A percentile compares a stretch with the other conserved stretches of the same genome.
Evolutionary conservation across 2,113 vertebrate species (phyloP).

Genomic region (Mus pahari): DNA sequence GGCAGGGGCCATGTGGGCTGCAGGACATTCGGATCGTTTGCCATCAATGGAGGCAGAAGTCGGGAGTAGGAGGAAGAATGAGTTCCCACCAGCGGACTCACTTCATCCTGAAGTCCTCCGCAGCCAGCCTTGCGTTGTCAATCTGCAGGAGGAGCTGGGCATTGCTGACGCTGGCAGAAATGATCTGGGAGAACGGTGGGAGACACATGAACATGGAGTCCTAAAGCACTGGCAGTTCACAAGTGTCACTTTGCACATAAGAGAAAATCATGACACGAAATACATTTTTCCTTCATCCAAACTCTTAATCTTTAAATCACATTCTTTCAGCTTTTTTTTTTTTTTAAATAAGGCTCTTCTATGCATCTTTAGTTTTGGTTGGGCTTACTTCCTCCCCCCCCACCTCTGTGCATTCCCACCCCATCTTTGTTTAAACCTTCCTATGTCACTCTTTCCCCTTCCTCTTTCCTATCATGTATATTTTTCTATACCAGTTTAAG

Average conservation of each 20-base stretch:
- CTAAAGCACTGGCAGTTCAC: not conserved
- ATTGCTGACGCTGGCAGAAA: slow-evolving; percentile 81
- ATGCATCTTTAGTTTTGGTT: not conserved
- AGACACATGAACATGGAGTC: not conserved
- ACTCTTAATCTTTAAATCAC: not conserved
- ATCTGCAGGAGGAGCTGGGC: slow-evolving; percentile 86
- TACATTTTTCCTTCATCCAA: not conserved
- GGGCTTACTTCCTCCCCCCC: not conserved
- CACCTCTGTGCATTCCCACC: not conserved
- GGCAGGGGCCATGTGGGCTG: no score
- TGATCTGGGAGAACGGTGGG: slow-evolving; percentile 79
- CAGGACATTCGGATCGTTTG: not conserved
- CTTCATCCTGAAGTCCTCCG: slow-evolving; percentile 91
- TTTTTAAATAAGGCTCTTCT: not conserved
- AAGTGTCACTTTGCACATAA: not conserved
- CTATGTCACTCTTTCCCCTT: no score
- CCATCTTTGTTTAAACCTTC: not conserved
- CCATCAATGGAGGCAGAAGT: not conserved
- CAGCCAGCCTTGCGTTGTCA: slow-evolving; percentile 87
- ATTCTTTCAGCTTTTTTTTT: not conserved
- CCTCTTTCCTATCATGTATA: not conserved
- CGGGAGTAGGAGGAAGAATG: not conserved
- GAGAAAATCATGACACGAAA: not conserved
- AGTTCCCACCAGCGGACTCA: slow-evolving; percentile 65
- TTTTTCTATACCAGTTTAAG: no score